Evolutionary conservation across 2,113 vertebrate genomes (phyloP).

Genomic region (Callorhinus ursinus): DNA sequence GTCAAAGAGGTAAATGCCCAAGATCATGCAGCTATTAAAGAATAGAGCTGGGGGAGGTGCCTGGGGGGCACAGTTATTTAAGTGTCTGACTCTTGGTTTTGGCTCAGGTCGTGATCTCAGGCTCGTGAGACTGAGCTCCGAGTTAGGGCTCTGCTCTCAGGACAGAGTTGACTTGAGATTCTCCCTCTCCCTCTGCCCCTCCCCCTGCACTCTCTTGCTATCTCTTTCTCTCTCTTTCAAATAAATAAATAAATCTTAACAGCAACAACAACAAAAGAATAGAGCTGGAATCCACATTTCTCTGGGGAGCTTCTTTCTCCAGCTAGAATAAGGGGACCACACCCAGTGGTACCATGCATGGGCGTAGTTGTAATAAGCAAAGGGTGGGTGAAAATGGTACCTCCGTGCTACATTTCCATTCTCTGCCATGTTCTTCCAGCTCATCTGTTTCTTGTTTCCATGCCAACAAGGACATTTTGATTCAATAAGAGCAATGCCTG

Average conservation of each 20-base stretch:
- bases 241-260: not conserved
- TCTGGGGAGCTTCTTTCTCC: not conserved
- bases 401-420: conserved; percentile 21
- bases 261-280: not conserved
- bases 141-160: not conserved
- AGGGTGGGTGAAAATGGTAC: not conserved
- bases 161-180: not conserved
- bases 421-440: conserved; percentile 12
- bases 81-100: not conserved
- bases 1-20: not conserved
- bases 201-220: not conserved
- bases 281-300: not conserved
- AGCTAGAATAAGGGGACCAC: not conserved
- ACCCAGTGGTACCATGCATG: not conserved
- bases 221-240: not conserved
- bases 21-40: not conserved
- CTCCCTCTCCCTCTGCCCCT: not conserved
- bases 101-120: not conserved
- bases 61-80: not conserved
- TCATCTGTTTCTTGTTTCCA: conserved; percentile 53
- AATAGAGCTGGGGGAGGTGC: not conserved
- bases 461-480: not conserved
- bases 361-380: not conserved
- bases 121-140: not conserved
- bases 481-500: not conserved